Evolutionary conservation across 2,888 invertebrate genomes (phyloP).

Genomic region (Athetis lepigone): DNA sequence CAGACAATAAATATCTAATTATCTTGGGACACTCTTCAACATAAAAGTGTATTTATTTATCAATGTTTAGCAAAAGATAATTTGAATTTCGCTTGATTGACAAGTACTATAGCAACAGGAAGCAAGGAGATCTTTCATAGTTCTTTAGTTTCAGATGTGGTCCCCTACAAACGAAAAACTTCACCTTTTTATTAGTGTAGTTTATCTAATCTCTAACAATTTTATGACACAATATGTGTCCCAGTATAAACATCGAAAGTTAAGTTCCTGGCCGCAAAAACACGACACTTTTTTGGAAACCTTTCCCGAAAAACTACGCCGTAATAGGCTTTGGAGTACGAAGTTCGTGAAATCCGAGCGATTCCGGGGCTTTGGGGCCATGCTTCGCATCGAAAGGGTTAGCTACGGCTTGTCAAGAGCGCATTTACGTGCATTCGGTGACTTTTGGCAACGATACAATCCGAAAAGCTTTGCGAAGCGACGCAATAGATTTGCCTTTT

Average conservation of each 20-base stretch:
- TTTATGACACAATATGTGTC: too few species aligned
- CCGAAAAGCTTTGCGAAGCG: constrained; percentile 4
- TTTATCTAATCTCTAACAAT: too few species aligned
- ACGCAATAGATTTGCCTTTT: constrained; percentile 8
- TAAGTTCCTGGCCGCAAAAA: background rate
- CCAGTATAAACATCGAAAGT: background rate
- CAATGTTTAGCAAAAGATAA: too few species aligned
- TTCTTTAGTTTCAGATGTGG: too few species aligned
- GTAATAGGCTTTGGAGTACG: constrained; percentile 19
- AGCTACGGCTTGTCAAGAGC: constrained; percentile 27
- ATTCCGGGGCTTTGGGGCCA: constrained; percentile 11
- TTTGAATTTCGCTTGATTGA: too few species aligned
- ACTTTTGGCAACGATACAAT: constrained; percentile 51
- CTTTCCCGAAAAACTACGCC: constrained; percentile 3
- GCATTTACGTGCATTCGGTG: constrained; percentile 11
- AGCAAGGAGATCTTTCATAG: too few species aligned
- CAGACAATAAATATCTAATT: too few species aligned
- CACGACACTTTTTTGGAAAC: background rate
- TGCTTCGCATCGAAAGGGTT: constrained; percentile 10
- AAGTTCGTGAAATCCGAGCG: constrained; percentile 23
- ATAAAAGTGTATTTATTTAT: too few species aligned
- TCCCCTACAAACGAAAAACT: too few species aligned
- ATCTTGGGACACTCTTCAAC: too few species aligned
- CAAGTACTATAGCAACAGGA: too few species aligned
- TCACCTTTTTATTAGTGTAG: too few species aligned